Conservation (phyloP, 1,140 invertebrate species). For the Gonatopus flavifemur region DNA sequence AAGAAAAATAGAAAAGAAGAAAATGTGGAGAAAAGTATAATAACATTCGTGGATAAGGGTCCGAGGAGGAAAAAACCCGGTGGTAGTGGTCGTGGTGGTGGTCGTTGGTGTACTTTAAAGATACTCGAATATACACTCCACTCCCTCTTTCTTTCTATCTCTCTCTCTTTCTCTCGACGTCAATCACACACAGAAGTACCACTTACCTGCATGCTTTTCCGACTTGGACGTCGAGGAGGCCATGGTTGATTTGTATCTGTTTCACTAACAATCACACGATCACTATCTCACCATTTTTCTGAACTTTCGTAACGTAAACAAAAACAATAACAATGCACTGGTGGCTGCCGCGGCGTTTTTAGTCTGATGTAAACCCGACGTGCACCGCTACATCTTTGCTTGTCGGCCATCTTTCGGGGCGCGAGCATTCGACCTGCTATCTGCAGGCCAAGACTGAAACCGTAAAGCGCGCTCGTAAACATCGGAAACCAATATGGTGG, state of each 20-base stretch:
- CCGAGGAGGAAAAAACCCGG: too few relatives aligned
- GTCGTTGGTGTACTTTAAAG: too few relatives aligned
- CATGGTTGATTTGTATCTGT: constrained; percentile 36
- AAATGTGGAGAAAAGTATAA: not conserved
- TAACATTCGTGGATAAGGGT: too few relatives aligned
- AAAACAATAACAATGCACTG: too few relatives aligned
- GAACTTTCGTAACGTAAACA: constrained; percentile 36
- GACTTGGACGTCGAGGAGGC: constrained; percentile 52
- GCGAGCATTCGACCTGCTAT: constrained; percentile 25
- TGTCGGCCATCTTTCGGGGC: constrained; percentile 52
- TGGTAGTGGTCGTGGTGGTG: too few relatives aligned
- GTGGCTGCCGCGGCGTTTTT: constrained; percentile 41
- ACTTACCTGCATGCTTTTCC: constrained; percentile 53
- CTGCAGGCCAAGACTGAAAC: constrained; percentile 16
- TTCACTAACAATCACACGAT: constrained; percentile 23
- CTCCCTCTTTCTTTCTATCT: too few relatives aligned
- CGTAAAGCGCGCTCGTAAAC: not conserved
- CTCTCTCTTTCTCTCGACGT: constrained; percentile 14
- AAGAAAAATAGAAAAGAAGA: not conserved
- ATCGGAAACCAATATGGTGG: constrained; percentile 31
- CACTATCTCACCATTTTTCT: constrained; percentile 49
- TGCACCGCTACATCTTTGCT: constrained; percentile 56
- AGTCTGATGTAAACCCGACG: constrained; percentile 52
- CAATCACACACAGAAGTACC: constrained; percentile 15
- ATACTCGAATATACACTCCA: too few relatives aligned